Evolutionary conservation across 2,113 vertebrate genomes (phyloP).

Genomic region (Sclerurus mexicanus): DNA sequence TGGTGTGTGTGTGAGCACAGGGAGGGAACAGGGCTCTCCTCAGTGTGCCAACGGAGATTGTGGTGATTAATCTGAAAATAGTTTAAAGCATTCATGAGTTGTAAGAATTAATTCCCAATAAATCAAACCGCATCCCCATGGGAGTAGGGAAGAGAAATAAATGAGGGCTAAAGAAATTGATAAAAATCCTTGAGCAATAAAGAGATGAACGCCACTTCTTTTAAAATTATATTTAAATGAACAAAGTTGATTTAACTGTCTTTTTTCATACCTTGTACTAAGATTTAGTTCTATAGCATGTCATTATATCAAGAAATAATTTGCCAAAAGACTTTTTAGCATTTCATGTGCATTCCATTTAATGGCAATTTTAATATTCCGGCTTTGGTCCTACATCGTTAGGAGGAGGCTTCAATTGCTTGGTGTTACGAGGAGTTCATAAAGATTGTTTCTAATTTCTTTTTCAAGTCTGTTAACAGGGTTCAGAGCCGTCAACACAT

Average conservation of each 20-base stretch:
- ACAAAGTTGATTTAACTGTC: constrained; percentile 78
- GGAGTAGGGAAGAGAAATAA: constrained; percentile 71
- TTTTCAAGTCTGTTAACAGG: constrained; percentile 23
- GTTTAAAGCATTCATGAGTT: constrained; percentile 73
- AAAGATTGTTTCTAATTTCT: constrained; percentile 57
- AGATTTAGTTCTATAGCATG: constrained; percentile 69
- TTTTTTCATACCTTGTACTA: constrained; percentile 62
- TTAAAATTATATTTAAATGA: constrained; percentile 78
- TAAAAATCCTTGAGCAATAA: constrained; percentile 74
- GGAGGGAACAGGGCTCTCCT: neutral
- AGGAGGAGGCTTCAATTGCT: constrained; percentile 57
- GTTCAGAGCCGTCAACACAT: constrained; percentile 19
- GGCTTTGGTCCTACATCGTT: constrained; percentile 42
- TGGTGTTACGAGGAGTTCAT: constrained; percentile 29
- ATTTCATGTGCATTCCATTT: constrained; percentile 48
- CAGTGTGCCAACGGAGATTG: neutral
- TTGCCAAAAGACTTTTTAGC: constrained; percentile 61
- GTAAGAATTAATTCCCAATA: constrained; percentile 77
- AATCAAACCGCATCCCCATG: constrained; percentile 71
- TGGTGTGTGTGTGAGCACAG: neutral
- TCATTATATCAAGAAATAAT: constrained; percentile 73
- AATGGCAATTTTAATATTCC: constrained; percentile 68
- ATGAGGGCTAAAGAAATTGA: constrained; percentile 76
- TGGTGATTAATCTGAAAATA: constrained; percentile 71
- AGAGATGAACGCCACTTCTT: constrained; percentile 68